phyloP scores from a whole-genome alignment of 2,797 vertebrate species.

The Falco rusticolus region DNA sequence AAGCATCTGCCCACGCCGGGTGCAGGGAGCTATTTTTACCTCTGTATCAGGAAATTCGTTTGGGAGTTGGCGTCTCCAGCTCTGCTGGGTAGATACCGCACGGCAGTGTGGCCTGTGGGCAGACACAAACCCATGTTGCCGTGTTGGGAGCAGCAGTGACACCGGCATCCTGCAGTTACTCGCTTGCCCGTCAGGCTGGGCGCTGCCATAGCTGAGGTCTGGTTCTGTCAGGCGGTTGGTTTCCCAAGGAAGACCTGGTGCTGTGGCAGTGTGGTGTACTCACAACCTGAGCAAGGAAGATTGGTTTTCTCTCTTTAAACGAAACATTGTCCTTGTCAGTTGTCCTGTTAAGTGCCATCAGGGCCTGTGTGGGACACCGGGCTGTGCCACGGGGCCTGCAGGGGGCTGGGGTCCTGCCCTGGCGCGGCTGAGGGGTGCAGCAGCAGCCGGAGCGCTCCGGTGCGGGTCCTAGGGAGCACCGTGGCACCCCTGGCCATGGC shows the following conservation, averaged over 20 bases:
- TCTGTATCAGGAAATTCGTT: not conserved
- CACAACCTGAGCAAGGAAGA: not conserved
- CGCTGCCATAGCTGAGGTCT: not conserved
- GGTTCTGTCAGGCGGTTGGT: not conserved
- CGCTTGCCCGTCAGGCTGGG: not conserved
- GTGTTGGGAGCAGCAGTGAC: not conserved
- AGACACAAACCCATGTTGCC: not conserved
- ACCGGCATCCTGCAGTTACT: fast-evolving
- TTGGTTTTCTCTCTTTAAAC: not conserved
- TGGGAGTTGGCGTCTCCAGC: not conserved
- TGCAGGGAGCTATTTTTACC: not conserved
- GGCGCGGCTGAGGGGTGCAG: not conserved
- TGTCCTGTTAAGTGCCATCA: fast-evolving
- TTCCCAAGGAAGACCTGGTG: not conserved
- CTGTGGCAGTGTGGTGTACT: not conserved
- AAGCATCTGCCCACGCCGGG: not conserved
- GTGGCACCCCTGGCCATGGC: too few species aligned
- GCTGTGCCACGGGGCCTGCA: not conserved
- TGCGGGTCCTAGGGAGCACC: fast-evolving
- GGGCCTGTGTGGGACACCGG: fast-evolving
- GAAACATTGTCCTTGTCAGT: not conserved
- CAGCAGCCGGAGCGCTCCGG: not conserved
- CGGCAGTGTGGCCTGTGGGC: not conserved
- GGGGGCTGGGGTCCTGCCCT: fast-evolving
- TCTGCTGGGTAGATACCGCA: not conserved